Conservation (phyloP, 2,797 vertebrate species). For the Enteromius unitaeniatus region DNA sequence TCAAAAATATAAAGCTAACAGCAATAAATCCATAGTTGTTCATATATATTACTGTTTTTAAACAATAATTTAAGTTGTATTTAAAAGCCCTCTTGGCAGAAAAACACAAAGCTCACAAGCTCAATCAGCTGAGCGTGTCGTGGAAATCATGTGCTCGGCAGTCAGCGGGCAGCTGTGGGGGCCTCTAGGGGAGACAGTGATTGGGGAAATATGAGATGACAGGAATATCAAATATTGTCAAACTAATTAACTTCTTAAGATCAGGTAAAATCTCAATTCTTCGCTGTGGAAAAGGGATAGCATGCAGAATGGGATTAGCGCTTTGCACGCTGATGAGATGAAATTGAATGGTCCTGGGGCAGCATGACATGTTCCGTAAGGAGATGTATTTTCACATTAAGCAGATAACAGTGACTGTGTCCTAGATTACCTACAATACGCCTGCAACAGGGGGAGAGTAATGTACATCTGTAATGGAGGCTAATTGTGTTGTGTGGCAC, state of each 20-base stretch:
- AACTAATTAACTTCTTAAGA: slow-evolving; percentile 48
- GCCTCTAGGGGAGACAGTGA: slow-evolving; percentile 38
- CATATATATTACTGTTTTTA: not conserved
- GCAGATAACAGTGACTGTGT: slow-evolving; percentile 48
- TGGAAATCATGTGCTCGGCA: slow-evolving; percentile 14
- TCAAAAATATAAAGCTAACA: not conserved
- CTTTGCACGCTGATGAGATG: slow-evolving; percentile 47
- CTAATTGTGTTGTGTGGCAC: slow-evolving; percentile 57
- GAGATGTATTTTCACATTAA: slow-evolving; percentile 49
- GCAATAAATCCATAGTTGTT: not conserved
- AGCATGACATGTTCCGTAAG: slow-evolving; percentile 38
- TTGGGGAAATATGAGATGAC: slow-evolving; percentile 47
- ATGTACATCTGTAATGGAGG: slow-evolving; percentile 46
- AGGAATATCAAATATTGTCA: slow-evolving; percentile 53
- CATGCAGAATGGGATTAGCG: slow-evolving; percentile 40
- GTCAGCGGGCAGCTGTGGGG: slow-evolving; percentile 19
- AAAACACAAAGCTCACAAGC: not conserved
- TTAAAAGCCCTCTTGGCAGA: slow-evolving; percentile 16
- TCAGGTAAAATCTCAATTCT: slow-evolving; percentile 52
- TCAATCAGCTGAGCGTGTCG: slow-evolving; percentile 15
- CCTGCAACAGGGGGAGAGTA: slow-evolving; percentile 35
- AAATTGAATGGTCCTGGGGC: slow-evolving; percentile 47
- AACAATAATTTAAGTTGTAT: not conserved
- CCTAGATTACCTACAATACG: slow-evolving; percentile 53
- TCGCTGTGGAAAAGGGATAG: slow-evolving; percentile 29